Evolutionary conservation across 2,797 vertebrate genomes (phyloP), one percentile per base, ranked within the genome.

Genomic region (Pseudochromis fuscus): DNA sequence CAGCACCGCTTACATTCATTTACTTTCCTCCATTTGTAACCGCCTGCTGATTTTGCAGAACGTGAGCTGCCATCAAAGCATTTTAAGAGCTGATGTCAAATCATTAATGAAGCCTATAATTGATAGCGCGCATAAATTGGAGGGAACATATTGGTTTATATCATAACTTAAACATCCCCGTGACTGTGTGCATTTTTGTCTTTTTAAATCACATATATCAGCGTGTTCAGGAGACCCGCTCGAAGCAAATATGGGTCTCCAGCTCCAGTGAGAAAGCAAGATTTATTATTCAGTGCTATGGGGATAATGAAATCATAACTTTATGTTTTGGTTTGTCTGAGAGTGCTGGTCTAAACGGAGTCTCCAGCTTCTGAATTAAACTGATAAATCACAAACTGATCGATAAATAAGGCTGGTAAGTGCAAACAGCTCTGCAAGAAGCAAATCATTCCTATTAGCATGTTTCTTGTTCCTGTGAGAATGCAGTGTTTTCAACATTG

Each of bases 31-130:
- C 44, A 24, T 84, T 64, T 78, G 60, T 77, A 72, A 67, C 24
- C 61, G 72, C 50, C 59, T 83, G 83, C 83, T 87, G 84, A 86
- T 77, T 79, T 68, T 21, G 75, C 83, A 79, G 16, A 83, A 85
- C 7, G 10, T 61, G 62, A 55, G 82, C 37, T 10, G 52, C 65
- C 40, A 56, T 79, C 62, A 73, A 82, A 77, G 56, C 31, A 30
- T 77, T 74, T 83, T 80, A 77, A 57, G 49, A 62, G 37, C 45
- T 44, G 33, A 9, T 56, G 67, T 84, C 78, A 78, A 71, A 67
- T 58, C 57, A 68, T 65, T 60, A 67, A 77, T 79, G 62, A 64
- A 40, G 30, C 44, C 42, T 28, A 5, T 49, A 69, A 76, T 46
- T 19, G 8, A 75, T 69, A 38, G 38, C 31, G 28, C 1, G 1